Base-by-base conservation (phyloP, 1,140 invertebrate species). In the Pissodes strobi region DNA sequence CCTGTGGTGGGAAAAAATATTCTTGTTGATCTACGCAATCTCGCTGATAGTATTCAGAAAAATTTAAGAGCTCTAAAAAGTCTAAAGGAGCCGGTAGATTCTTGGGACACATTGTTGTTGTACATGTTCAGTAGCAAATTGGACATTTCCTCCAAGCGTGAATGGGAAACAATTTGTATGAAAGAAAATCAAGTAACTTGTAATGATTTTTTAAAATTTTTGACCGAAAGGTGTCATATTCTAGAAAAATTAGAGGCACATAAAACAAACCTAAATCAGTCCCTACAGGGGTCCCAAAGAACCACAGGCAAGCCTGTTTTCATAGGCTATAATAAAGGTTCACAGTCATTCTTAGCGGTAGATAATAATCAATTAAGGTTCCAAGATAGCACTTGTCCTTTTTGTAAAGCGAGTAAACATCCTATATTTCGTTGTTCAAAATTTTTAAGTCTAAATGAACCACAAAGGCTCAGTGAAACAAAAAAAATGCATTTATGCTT, bases 101-200 rank as follows among this genome's bases (percentile, higher is more conserved):
- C 71, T 1, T 76, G 74, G 57, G 67, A 70, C 18, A 72, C 72
- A 0, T 61, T 76, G 0, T 58, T 72, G 18, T 62, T 64, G 21
- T 45, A 64, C 30, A 10, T 64, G 30, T n/a, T n/a, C n/a, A n/a
- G n/a, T n/a, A n/a, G n/a, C n/a, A n/a, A n/a, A n/a, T n/a, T n/a
- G n/a, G n/a, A 34, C 30, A 34, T 34, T 8, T 8, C n/a, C n/a
- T 34, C n/a, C 6, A n/a, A n/a, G n/a, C 30, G 6, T 34, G 30
- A 34, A 8, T 34, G 30, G n/a, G n/a, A 34, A 34, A 8, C 30
- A n/a, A n/a, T n/a, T n/a, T n/a, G n/a, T n/a, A 34, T 34, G 6
- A 6, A 34, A 8, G n/a, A 34, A 34, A n/a, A 34, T 34, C 6
- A 34, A 6, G n/a, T 34, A 6, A 34, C 6, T 34, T 34, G n/a